Evolutionary conservation across 1,140 invertebrate species (phyloP), one percentile per base, ranked within the genome.

Genomic region (Drusus annulatus): DNA sequence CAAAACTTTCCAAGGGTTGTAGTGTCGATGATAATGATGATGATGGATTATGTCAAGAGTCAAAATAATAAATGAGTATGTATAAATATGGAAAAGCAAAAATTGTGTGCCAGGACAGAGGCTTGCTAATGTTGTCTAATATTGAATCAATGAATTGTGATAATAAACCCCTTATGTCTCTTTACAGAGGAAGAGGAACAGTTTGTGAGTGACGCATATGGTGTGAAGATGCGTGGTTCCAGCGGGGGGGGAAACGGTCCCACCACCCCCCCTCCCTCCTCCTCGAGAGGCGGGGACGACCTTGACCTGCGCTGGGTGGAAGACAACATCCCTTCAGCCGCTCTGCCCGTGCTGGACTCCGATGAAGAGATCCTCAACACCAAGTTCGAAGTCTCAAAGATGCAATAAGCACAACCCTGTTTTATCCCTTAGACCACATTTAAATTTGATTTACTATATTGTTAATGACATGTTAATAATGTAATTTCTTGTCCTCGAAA

Each of bases 241-340:
- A 87, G 87, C 83, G 83, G 86, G 84, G 84, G 85, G 84, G 19
- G 84, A 84, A 83, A 83, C 10, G 58, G 19, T 0, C 50, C 63
- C 10, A 84, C 51, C 80, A 58, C 83, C 54, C 19, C 15, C 19
- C 74, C 56, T 10, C 52, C 31, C 21, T 31, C 54, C 75, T 81
- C 83, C 71, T 25, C 74, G 28, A 17, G 82, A 83, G 15, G 78
- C 87, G 74, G 80, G 85, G 87, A 91, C 23, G 96, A 97, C 84
- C 95, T 96, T 80, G 95, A 97, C 87, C 88, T 97, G 68, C 95
- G 95, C 86, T 98, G 96, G 96, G 94, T 98, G 1, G 96, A 97
- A 87, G 96, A 97, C 85, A 96, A 98, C 87, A 96, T 98, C 84
- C 95, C 95, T 36, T 90, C 93, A 23, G 93, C 94, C 71, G 92